Conservation (phyloP, 1,140 invertebrate genomes). For the Chironomus tepperi region DNA sequence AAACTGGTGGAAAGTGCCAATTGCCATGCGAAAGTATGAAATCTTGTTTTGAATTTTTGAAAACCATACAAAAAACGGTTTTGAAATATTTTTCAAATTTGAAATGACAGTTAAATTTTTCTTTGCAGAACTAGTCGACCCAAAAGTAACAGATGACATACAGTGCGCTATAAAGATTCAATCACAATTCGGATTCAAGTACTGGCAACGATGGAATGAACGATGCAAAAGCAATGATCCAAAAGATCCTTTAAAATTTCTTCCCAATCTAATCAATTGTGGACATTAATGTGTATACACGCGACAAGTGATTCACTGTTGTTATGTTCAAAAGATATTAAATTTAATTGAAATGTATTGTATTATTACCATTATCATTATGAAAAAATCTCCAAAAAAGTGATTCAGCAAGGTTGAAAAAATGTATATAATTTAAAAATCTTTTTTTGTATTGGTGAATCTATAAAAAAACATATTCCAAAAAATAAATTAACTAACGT, state of each 20-base stretch:
- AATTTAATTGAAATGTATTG: no score
- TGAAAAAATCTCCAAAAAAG: neutral
- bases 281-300: neutral
- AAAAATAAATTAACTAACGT: slow-evolving; percentile 3
- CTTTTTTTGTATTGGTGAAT: neutral
- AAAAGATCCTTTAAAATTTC: slow-evolving; percentile 25
- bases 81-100: no score
- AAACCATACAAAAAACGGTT: neutral
- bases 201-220: slow-evolving; percentile 41
- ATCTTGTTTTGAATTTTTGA: neutral
- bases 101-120: slow-evolving; percentile 16
- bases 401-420: slow-evolving; percentile 5
- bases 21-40: slow-evolving; percentile 42
- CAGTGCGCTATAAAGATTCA: slow-evolving; percentile 40
- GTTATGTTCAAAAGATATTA: no score
- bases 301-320: no score
- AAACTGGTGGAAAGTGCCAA: slow-evolving; percentile 44
- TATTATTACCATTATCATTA: no score
- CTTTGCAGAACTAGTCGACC: slow-evolving; percentile 38
- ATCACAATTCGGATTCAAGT: slow-evolving; percentile 38
- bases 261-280: slow-evolving; percentile 23
- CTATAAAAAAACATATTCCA: neutral
- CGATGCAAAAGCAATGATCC: slow-evolving; percentile 46
- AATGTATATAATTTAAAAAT: neutral
- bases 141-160: slow-evolving; percentile 40